A percentile compares a stretch with the other conserved stretches of the same genome.
Evolutionary conservation across 1,140 invertebrate species (phyloP).

Genomic region (Vollenhovia emeryi): DNA sequence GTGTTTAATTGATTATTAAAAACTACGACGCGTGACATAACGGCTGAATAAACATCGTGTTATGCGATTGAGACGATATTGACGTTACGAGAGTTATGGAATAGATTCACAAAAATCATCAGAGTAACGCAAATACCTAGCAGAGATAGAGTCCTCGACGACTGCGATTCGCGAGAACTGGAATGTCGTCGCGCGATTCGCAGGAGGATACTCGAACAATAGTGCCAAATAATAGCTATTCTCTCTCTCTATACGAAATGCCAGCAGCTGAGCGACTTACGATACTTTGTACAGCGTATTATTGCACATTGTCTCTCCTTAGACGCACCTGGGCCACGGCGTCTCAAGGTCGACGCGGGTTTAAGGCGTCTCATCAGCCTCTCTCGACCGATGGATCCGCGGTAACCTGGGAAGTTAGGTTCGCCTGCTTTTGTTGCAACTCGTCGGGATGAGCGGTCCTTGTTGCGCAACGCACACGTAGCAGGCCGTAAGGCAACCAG

Average conservation of each 20-base stretch:
- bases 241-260: neutral
- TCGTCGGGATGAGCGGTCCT: slow-evolving; percentile 62
- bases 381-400: slow-evolving; percentile 74
- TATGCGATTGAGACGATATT: neutral
- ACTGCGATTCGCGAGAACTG: slow-evolving; percentile 37
- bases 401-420: slow-evolving; percentile 61
- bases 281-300: slow-evolving; percentile 84
- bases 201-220: slow-evolving; percentile 28
- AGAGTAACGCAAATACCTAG: neutral
- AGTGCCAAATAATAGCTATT: slow-evolving; percentile 5
- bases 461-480: slow-evolving; percentile 85
- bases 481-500: slow-evolving; percentile 90
- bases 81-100: slow-evolving; percentile 1
- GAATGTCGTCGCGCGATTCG: slow-evolving; percentile 18
- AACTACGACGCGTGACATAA: neutral
- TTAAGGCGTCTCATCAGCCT: slow-evolving; percentile 64
- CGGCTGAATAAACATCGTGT: neutral
- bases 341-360: neutral
- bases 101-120: neutral
- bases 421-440: slow-evolving; percentile 71
- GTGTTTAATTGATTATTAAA: slow-evolving; percentile 6
- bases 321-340: slow-evolving; percentile 21
- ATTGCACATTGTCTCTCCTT: slow-evolving; percentile 82
- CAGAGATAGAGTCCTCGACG: neutral
- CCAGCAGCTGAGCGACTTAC: slow-evolving; percentile 73